Percentiles rank a stretch among this genome's conserved stretches.
Conservation (phyloP, 2,113 vertebrate genomes). For the Laticauda colubrina region DNA sequence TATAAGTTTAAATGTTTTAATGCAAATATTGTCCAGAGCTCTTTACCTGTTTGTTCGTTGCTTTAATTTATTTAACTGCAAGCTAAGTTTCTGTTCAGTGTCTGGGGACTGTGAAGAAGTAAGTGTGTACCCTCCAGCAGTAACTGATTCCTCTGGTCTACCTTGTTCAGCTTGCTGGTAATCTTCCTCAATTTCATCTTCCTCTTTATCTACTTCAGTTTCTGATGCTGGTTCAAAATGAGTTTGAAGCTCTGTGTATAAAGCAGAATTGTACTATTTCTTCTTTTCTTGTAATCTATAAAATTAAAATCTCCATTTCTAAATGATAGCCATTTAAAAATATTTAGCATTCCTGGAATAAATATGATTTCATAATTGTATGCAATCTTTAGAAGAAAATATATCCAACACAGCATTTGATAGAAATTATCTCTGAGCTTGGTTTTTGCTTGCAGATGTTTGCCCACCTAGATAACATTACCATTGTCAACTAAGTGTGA, state of each 20-base stretch:
- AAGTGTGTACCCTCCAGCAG: conserved; percentile 49
- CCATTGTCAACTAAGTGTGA: too few relatives aligned
- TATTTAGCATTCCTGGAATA: not conserved
- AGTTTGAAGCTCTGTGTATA: conserved; percentile 78
- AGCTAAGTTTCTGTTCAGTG: conserved; percentile 70
- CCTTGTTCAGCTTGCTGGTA: conserved; percentile 48
- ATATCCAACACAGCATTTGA: not conserved
- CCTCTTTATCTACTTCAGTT: conserved; percentile 81
- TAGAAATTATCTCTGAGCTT: not conserved
- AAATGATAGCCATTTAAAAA: not conserved
- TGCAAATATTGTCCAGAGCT: not conserved
- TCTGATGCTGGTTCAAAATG: conserved; percentile 85
- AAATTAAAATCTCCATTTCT: not conserved
- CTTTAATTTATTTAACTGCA: conserved; percentile 79
- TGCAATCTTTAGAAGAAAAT: not conserved
- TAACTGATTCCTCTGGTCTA: conserved; percentile 46
- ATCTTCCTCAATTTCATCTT: conserved; percentile 74
- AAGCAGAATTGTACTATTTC: not conserved
- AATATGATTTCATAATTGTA: not conserved
- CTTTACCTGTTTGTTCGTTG: conserved; percentile 82
- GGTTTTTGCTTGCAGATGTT: not conserved
- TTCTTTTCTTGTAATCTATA: not conserved
- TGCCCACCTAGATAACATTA: not conserved
- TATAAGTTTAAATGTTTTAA: not conserved
- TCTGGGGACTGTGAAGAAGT: conserved; percentile 67